Evolutionary conservation across 2,113 vertebrate species (phyloP).

Genomic region (Lathamus discolor): DNA sequence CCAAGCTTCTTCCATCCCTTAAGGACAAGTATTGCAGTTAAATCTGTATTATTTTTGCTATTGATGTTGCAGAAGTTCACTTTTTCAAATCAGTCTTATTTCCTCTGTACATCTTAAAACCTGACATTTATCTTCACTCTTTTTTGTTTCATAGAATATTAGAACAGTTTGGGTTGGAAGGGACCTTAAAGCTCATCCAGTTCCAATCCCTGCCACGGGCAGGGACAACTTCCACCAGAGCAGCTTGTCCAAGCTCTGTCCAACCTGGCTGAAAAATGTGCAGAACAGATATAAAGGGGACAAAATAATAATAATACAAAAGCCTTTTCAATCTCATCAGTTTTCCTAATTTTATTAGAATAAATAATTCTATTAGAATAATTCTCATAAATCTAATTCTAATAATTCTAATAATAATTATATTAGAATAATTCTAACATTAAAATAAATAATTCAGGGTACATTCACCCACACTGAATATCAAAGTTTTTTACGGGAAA

Average conservation of each 20-base stretch:
- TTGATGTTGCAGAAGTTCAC: neutral
- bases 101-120: neutral
- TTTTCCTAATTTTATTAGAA: neutral
- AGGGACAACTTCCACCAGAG: neutral
- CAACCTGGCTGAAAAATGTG: neutral
- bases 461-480: slow-evolving; percentile 26
- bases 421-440: no score
- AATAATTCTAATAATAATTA: no score
- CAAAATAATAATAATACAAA: neutral
- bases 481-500: neutral
- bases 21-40: neutral
- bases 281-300: neutral
- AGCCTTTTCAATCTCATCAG: neutral
- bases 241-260: neutral
- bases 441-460: neutral
- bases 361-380: no score
- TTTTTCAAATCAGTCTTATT: neutral
- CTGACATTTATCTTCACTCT: neutral
- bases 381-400: no score
- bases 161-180: neutral
- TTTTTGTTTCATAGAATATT: neutral
- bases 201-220: neutral
- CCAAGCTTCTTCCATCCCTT: neutral
- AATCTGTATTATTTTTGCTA: neutral
- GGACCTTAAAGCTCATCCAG: neutral